Base-by-base conservation (phyloP, 2,888 invertebrate species). In the Dioctria linearis region DNA sequence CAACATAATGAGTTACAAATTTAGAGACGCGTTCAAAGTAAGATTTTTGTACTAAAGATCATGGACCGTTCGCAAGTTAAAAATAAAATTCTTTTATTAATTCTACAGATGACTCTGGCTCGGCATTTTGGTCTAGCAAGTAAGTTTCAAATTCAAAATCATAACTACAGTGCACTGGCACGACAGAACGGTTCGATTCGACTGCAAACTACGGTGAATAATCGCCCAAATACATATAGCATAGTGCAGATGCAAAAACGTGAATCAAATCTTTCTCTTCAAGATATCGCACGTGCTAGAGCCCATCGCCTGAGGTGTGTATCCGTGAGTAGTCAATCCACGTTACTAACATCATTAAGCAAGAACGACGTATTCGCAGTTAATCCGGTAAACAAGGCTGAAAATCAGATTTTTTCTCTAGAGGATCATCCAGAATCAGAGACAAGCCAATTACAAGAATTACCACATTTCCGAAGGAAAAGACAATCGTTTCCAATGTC, bases 1-100 rank as follows among this genome's bases (percentile, higher is more conserved):
- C 88, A 93, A 93, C 87, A 91, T 93, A 81, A 93, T 94, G 93
- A 93, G 93, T 46, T 90, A 92, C 86, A 93, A 93, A 86, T 94
- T 93, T 86, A 90, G 93, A 66, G 91, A 92, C 84, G 94, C 94
- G 4, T 93, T 94, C 86, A 92, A 92, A 90, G 92, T 92, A 86
- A 85, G 63, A 54, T 63, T 11, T 61, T 4, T 25, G 11, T 4
- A 43, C 25, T 42, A n/a, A 3, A 69, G 11, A 4, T 54, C 54
- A 1, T 4, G 54, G 8, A 4, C 2, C n/a, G 54, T 71, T 11
- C 9, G 3, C 4, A 71, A 54, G 6, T 37, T 11, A 4, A 54
- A 39, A 40, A 37, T 37, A 37, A 25, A 46, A 4, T 5, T 75
- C 5, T 59, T n/a, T 9, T 11, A 40, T 43, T 57, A n/a, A 49